Conservation (phyloP, 2,113 vertebrate genomes). For the Scomber colias region DNA sequence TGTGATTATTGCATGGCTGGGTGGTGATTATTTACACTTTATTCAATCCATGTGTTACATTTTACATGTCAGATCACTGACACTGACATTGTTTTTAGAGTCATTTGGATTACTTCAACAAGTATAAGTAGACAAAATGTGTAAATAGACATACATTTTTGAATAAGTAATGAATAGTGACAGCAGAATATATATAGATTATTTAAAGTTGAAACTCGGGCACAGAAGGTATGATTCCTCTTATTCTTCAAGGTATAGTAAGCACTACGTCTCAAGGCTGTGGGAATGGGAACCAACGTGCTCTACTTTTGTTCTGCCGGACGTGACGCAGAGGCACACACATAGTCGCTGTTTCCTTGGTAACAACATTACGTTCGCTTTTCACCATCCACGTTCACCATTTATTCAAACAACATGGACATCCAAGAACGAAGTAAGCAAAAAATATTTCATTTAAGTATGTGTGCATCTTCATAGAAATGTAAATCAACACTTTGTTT, state of each 20-base stretch:
- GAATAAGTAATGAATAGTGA: too few species aligned
- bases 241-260: too few species aligned
- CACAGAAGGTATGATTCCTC: too few species aligned
- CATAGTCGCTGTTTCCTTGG: slow-evolving; percentile 78
- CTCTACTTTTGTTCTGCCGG: slow-evolving; percentile 41
- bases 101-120: too few species aligned
- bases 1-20: slow-evolving; percentile 70
- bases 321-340: slow-evolving; percentile 10
- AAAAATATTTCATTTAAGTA: accelerated
- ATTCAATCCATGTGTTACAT: background rate
- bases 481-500: background rate
- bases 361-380: slow-evolving; percentile 54
- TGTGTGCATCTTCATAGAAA: accelerated
- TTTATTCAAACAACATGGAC: slow-evolving; percentile 70
- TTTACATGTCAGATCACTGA: too few species aligned
- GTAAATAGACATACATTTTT: background rate
- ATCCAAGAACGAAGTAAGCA: slow-evolving; percentile 69
- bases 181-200: too few species aligned
- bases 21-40: slow-evolving; percentile 28
- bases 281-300: slow-evolving; percentile 64
- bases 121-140: background rate
- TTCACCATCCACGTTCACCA: slow-evolving; percentile 2
- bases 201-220: too few species aligned
- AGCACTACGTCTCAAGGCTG: too few species aligned
- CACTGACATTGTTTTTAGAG: too few species aligned